These are phyloP conservation scores for Botrylloides violaceus DNA, from an alignment of 23 tunicate genomes.

Conservation along the genomic window DNA sequence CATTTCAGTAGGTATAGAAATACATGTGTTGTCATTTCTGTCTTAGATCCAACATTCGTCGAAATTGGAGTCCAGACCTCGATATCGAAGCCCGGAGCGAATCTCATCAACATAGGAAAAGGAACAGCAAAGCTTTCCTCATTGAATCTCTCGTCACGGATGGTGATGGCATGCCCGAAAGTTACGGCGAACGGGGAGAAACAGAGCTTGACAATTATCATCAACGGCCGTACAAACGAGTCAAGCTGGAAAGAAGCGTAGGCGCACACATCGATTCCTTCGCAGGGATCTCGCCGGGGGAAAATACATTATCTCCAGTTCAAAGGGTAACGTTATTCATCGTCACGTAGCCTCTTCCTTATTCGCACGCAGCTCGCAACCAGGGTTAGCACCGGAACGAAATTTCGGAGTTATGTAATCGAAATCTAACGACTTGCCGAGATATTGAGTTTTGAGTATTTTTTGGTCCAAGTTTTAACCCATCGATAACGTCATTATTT, in stretches of 20 bases:
- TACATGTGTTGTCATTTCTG: not conserved
- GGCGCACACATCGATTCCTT: not conserved
- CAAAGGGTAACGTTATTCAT: not conserved
- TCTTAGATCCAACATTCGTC: not conserved
- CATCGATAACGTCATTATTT: too few relatives aligned
- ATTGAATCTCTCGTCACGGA: not conserved
- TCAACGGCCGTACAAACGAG: not conserved
- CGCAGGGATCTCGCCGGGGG: not conserved
- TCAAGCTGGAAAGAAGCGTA: not conserved
- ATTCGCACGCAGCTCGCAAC: too few relatives aligned
- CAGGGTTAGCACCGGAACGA: too few relatives aligned
- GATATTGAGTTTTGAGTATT: too few relatives aligned
- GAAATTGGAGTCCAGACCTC: too few relatives aligned
- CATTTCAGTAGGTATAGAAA: not conserved
- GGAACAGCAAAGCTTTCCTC: not conserved
- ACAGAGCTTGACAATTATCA: not conserved
- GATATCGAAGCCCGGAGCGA: too few relatives aligned
- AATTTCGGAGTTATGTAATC: too few relatives aligned
- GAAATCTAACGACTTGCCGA: too few relatives aligned
- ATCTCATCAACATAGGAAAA: not conserved
- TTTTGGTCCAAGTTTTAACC: too few relatives aligned
- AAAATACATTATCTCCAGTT: not conserved
- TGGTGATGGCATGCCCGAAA: not conserved
- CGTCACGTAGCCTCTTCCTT: too few relatives aligned
- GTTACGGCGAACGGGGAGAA: not conserved